phyloP scores from a whole-genome alignment of 1,140 invertebrate species.

The Hormaphis cornu region DNA sequence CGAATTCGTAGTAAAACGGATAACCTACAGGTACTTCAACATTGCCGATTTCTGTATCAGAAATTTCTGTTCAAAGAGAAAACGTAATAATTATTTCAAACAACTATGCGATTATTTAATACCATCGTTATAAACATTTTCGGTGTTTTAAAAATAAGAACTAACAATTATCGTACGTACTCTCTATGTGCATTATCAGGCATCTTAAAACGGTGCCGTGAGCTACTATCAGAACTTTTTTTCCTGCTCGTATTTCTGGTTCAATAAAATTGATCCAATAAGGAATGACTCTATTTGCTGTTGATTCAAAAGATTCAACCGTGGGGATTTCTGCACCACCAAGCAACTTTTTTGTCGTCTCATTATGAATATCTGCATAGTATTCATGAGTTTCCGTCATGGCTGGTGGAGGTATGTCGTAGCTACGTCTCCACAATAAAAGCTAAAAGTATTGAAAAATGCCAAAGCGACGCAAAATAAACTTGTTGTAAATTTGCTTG shows the following conservation, averaged over 20 bases:
- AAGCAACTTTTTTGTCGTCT: too few relatives aligned
- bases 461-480: too few relatives aligned
- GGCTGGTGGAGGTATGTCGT: slow-evolving; percentile 80
- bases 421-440: slow-evolving; percentile 82
- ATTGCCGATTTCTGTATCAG: slow-evolving; percentile 53
- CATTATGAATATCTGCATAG: slow-evolving; percentile 49
- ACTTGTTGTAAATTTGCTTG: too few relatives aligned
- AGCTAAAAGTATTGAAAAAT: too few relatives aligned
- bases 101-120: slow-evolving; percentile 48
- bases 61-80: slow-evolving; percentile 33
- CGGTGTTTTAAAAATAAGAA: too few relatives aligned
- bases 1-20: slow-evolving; percentile 57
- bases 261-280: slow-evolving; percentile 58
- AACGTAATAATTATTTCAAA: too few relatives aligned
- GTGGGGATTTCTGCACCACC: slow-evolving; percentile 51
- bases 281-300: slow-evolving; percentile 51
- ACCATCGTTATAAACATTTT: too few relatives aligned
- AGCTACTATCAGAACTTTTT: slow-evolving; percentile 55
- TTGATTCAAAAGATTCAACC: slow-evolving; percentile 58
- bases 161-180: too few relatives aligned
- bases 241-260: slow-evolving; percentile 51
- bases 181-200: slow-evolving; percentile 61
- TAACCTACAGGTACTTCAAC: slow-evolving; percentile 64
- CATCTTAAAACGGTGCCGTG: slow-evolving; percentile 62
- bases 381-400: slow-evolving; percentile 77